These are phyloP conservation scores for Ernsta delagoae DNA, from an alignment of 2,888 invertebrate species.

Conservation along the genomic window DNA sequence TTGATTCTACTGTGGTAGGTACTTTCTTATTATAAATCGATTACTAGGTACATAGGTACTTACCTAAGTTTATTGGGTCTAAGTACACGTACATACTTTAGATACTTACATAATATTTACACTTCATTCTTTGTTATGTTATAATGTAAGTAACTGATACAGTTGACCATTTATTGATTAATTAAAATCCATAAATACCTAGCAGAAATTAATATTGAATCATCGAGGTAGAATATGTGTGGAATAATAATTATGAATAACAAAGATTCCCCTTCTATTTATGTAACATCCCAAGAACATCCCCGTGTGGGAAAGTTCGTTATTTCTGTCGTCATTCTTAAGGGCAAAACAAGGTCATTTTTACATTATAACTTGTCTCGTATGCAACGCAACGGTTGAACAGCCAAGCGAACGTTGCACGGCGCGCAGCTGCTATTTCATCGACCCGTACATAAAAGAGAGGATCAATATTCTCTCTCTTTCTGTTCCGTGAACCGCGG, in stretches of 20 bases:
- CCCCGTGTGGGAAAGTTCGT: slow-evolving; percentile 32
- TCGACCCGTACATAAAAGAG: background rate
- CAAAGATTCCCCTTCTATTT: background rate
- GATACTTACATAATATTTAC: no score
- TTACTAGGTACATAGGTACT: no score
- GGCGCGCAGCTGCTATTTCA: slow-evolving; percentile 4
- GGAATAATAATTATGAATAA: background rate
- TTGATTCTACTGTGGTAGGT: no score
- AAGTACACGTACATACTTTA: no score
- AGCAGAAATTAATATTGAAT: no score
- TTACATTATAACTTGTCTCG: slow-evolving; percentile 6
- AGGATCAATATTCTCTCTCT: background rate
- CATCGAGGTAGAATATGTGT: no score
- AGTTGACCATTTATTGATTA: no score
- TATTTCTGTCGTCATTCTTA: slow-evolving; percentile 5
- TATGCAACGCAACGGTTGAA: background rate
- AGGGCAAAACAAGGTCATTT: slow-evolving; percentile 22
- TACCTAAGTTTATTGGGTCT: no score
- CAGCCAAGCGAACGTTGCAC: slow-evolving; percentile 1
- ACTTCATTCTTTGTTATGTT: no score
- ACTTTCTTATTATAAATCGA: no score
- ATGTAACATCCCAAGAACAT: background rate
- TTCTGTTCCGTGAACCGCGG: background rate
- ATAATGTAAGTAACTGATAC: no score
- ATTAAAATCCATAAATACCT: no score